Conservation (phyloP, 2,113 vertebrate species). For the Erpornis zantholeuca region DNA sequence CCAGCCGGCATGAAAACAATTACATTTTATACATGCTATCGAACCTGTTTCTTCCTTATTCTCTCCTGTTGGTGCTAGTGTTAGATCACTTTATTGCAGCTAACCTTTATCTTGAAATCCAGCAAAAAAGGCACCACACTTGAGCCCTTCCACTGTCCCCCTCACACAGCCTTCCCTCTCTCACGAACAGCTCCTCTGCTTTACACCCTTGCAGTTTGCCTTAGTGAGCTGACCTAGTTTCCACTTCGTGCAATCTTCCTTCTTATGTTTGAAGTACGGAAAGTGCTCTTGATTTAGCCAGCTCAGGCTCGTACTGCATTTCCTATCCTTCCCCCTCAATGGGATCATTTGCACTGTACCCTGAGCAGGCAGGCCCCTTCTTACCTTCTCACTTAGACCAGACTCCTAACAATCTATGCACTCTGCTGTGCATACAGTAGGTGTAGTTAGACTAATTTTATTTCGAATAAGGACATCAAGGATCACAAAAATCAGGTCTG, state of each 20-base stretch:
- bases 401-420: not conserved
- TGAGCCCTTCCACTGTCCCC: not conserved
- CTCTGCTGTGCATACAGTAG: not conserved
- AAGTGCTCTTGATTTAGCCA: conserved; percentile 8
- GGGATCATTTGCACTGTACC: not conserved
- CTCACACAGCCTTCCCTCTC: not conserved
- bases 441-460: not conserved
- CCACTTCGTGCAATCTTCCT: not conserved
- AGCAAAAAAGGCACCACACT: not conserved
- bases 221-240: conserved; percentile 17
- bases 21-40: not conserved
- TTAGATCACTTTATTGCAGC: not conserved
- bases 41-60: not conserved
- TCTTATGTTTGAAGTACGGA: not conserved
- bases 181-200: not conserved
- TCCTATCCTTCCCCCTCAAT: not conserved
- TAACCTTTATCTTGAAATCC: not conserved
- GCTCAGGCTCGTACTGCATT: not conserved
- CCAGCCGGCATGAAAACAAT: not conserved
- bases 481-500: not conserved
- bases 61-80: not conserved
- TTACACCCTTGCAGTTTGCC: not conserved
- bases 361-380: not conserved
- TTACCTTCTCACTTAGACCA: not conserved
- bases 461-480: not conserved